Base-by-base conservation (phyloP, 1,140 invertebrate species). In the Heliconius melpomene region DNA sequence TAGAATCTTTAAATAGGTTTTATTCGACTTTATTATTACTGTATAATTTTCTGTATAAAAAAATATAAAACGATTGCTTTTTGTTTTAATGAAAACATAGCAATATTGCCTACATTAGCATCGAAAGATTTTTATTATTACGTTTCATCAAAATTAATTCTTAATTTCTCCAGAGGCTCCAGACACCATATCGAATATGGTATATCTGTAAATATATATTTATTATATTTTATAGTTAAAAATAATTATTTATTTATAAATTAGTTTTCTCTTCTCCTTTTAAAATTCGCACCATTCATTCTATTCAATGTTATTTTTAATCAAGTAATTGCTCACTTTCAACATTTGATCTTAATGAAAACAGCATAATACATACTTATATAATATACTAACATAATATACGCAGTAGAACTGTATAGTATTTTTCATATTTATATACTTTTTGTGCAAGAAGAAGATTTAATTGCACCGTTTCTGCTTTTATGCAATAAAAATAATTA, bases 401-500 rank as follows among this genome's bases (percentile, higher is more conserved):
- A 60, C 1, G 57, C 57, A 60, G 23, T 23, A n/a, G 57, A 7
- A 1, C 20, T 60, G 57, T 60, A 60, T 60, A n/a, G 8, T 11
- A 60, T n/a, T 60, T 60, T 60, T 60, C 57, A 60, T 60, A 60
- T 60, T 26, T 23, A 23, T 60, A 60, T 9, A 6, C 0, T 13
- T 60, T 60, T 60, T 3, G 54, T 60, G 57, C 7, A 60, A 60
- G 57, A 60, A 60, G n/a, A 60, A 60, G n/a, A 60, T 26, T 60
- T 60, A 60, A 60, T 26, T 60, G 57, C 57, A 60, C n/a, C 57
- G 7, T 9, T 23, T n/a, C 57, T 60, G 57, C 57, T 0, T 60
- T 60, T 60, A 60, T 60, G 57, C 57, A 60, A 60, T 60, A 60
- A 9, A 60, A 60, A 60, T 60, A 60, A 60, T 60, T 60, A 60